A percentile compares a stretch with the other conserved stretches of the same genome.
Conservation (phyloP, 2,888 invertebrate species). For the Ectemnius continuus region DNA sequence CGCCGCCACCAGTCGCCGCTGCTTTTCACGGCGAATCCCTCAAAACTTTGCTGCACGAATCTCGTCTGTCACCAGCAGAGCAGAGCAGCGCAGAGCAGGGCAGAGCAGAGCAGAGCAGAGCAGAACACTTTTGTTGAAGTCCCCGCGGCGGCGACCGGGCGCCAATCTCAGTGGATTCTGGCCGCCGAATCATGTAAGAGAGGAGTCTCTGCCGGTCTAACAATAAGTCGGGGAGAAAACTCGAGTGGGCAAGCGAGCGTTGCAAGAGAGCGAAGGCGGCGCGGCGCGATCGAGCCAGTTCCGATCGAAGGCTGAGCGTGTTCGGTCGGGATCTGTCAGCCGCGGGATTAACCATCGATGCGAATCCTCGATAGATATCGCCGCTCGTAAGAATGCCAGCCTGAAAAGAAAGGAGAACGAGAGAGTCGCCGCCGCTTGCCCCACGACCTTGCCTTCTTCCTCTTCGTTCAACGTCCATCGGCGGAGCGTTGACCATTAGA, state of each 20-base stretch:
- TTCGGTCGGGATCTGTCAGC: constrained; percentile 49
- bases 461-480: constrained; percentile 23
- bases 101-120: background rate
- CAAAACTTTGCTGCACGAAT: background rate
- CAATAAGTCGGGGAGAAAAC: background rate
- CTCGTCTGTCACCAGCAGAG: background rate
- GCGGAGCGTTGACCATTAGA: constrained; percentile 21
- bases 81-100: background rate
- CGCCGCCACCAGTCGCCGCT: background rate
- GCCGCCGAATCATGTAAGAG: constrained; percentile 4
- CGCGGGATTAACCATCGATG: constrained; percentile 44
- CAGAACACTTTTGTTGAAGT: background rate
- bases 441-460: constrained; percentile 25
- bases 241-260: constrained; percentile 3
- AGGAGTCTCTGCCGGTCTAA: constrained; percentile 1
- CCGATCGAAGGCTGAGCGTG: constrained; percentile 33
- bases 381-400: constrained; percentile 45
- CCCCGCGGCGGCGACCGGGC: constrained; percentile 7
- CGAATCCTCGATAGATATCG: constrained; percentile 43
- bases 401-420: constrained; percentile 28
- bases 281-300: constrained; percentile 28
- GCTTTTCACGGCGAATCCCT: background rate
- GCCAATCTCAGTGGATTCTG: constrained; percentile 14
- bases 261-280: constrained; percentile 20
- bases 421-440: constrained; percentile 18